These are phyloP conservation scores for Engystomops pustulosus DNA, from an alignment of 2,113 vertebrate genomes.

Conservation along the genomic window DNA sequence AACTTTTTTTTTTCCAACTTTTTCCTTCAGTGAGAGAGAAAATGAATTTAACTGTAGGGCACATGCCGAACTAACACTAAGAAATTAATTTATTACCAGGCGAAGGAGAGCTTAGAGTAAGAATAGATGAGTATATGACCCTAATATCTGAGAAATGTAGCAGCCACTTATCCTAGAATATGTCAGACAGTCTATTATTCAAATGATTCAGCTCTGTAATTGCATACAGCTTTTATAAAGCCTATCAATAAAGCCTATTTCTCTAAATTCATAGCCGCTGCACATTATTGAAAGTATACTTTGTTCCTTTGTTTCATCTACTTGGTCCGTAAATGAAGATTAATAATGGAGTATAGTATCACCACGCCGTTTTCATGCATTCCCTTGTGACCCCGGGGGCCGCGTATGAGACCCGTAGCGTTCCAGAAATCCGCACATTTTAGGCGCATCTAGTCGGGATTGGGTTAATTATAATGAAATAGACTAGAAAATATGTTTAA, in stretches of 20 bases:
- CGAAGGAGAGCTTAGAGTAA: conserved; percentile 78
- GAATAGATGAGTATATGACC: conserved; percentile 84
- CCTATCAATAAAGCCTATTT: conserved; percentile 68
- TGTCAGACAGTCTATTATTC: conserved; percentile 80
- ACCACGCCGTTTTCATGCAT: conserved; percentile 28
- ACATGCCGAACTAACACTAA: conserved; percentile 71
- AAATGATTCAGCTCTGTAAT: conserved; percentile 80
- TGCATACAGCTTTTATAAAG: conserved; percentile 84
- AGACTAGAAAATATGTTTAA: conserved; percentile 57
- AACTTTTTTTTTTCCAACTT: conserved; percentile 55
- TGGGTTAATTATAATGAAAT: conserved; percentile 51
- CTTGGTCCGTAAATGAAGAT: conserved; percentile 55
- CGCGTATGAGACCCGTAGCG: background rate
- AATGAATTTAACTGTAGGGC: conserved; percentile 67
- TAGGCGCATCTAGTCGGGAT: conserved; percentile 2
- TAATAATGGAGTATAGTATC: conserved; percentile 50
- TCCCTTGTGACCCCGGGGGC: conserved; percentile 29
- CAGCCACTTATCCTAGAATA: conserved; percentile 70
- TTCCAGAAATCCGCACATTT: conserved; percentile 24
- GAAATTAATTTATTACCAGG: conserved; percentile 83
- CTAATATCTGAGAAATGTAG: conserved; percentile 72
- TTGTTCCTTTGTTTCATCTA: conserved; percentile 57
- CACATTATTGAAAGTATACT: conserved; percentile 63
- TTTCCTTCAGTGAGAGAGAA: conserved; percentile 66
- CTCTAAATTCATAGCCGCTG: conserved; percentile 63